Base-by-base conservation (phyloP, 2,888 invertebrate species). In the Thymelicus lineola region DNA sequence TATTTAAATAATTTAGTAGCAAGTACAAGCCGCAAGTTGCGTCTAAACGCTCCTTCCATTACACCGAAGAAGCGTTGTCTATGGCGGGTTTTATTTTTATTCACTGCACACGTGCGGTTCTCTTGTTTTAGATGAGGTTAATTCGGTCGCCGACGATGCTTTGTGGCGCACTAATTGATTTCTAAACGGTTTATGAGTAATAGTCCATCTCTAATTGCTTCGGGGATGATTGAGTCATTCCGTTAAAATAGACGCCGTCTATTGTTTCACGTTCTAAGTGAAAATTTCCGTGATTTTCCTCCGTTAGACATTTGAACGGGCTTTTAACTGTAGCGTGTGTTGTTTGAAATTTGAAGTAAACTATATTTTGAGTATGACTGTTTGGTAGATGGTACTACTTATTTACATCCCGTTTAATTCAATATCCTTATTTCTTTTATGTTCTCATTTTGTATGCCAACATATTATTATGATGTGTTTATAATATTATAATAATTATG, bases 151-250 rank as follows among this genome's bases (percentile, higher is more conserved):
- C 79, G 84, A 74, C 75, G 75, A 74, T 70, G 75, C 86, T 88
- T 85, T 87, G 87, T 85, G 85, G 82, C 81, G 78, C 76, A 80
- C 86, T 91, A 90, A 91, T 91, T 90, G 90, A 90, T 86, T 88
- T 82, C 86, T 86, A 86, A 89, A 87, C 86, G 81, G 82, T 82
- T 79, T 80, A 81, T 80, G 83, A 84, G 83, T 82, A 81, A 77
- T 76, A 76, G 76, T 83, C 75, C 75, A 71, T 75, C 68, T 74
- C 72, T 75, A 71, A 77, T 77, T 75, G 77, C 75, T 72, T 66
- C 65, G 66, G 80, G 82, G 82, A 81, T 79, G 80, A 81, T 87
- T 87, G 86, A 88, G 86, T 78, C 80, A 80, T 87, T 74, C 65
- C 63, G 58, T 46, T 70, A 70, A 74, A 71, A 48, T 70, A 65